phyloP scores from a whole-genome alignment of 2,888 invertebrate genomes.

The Acanthosepion pharaonis region DNA sequence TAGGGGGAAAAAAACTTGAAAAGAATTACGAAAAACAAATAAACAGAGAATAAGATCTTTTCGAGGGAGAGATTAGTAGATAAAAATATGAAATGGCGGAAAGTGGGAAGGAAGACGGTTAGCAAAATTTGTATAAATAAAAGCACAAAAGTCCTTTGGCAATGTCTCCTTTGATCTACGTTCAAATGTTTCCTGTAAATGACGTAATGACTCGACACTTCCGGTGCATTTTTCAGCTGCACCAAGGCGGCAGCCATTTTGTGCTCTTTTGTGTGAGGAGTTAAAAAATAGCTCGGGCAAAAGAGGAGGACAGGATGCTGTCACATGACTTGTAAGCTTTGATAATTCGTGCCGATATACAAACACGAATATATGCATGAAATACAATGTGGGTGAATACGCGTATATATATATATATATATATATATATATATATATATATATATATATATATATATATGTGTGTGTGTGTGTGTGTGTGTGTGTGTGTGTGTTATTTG shows the following conservation, averaged over 20 bases:
- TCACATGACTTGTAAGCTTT: not conserved
- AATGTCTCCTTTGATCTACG: not conserved
- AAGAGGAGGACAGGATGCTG: not conserved
- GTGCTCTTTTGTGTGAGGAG: not conserved
- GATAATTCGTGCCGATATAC: not conserved
- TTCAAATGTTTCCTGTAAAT: not conserved
- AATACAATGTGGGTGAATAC: too few species aligned
- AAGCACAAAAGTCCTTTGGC: not conserved
- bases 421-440: not conserved
- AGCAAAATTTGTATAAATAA: conserved; percentile 4
- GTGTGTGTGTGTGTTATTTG: too few species aligned
- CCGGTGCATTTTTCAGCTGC: conserved; percentile 16
- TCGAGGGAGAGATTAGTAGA: too few species aligned
- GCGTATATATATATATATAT: not conserved
- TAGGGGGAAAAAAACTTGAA: too few species aligned
- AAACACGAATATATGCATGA: too few species aligned
- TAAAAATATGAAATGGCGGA: not conserved
- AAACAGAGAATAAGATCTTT: too few species aligned
- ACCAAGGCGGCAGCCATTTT: conserved; percentile 4
- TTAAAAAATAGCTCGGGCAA: not conserved
- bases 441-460: not conserved
- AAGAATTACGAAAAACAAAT: too few species aligned
- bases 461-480: too few species aligned
- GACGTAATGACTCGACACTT: conserved; percentile 33
- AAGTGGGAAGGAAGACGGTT: not conserved